A percentile compares a stretch with the other conserved stretches of the same genome.
phyloP scores from a whole-genome alignment of 2,888 invertebrate genomes.

The Thalpophila matura region DNA sequence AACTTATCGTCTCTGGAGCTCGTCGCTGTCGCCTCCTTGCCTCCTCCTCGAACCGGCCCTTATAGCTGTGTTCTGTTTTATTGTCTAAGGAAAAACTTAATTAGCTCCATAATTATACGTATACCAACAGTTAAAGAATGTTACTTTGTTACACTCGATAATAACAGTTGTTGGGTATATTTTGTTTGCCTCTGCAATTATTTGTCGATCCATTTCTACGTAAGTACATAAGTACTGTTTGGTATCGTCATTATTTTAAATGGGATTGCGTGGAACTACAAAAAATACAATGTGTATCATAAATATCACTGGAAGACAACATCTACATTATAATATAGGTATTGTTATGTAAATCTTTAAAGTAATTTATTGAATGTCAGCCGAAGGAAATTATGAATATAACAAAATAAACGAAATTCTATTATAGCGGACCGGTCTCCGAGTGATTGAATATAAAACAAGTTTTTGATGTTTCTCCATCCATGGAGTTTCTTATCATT shows the following conservation, averaged over 20 bases:
- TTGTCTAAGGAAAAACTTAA: constrained; percentile 65
- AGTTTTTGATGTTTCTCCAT: constrained; percentile 64
- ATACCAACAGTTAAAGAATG: constrained; percentile 34
- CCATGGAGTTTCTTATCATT: constrained; percentile 61
- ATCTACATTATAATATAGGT: no score
- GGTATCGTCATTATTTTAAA: constrained; percentile 33
- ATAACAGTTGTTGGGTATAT: constrained; percentile 46
- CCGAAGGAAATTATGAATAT: constrained; percentile 57
- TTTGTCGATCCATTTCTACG: constrained; percentile 38
- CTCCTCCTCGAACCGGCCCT: constrained; percentile 36
- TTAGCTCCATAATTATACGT: constrained; percentile 59
- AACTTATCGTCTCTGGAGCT: constrained; percentile 63
- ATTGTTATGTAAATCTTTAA: constrained; percentile 47
- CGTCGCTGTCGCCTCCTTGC: constrained; percentile 44
- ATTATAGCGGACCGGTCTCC: constrained; percentile 53
- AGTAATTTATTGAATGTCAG: constrained; percentile 51
- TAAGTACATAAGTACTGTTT: constrained; percentile 9
- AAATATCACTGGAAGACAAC: constrained; percentile 19
- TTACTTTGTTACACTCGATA: constrained; percentile 43
- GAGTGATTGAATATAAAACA: constrained; percentile 66
- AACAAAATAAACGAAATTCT: constrained; percentile 62
- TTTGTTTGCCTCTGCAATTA: constrained; percentile 44
- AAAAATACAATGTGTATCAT: constrained; percentile 9
- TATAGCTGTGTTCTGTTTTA: constrained; percentile 56
- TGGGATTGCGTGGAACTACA: constrained; percentile 9